Evolutionary conservation across 2,888 invertebrate genomes (phyloP), one percentile per base, ranked within the genome.

Genomic region (Dynastes tityus): DNA sequence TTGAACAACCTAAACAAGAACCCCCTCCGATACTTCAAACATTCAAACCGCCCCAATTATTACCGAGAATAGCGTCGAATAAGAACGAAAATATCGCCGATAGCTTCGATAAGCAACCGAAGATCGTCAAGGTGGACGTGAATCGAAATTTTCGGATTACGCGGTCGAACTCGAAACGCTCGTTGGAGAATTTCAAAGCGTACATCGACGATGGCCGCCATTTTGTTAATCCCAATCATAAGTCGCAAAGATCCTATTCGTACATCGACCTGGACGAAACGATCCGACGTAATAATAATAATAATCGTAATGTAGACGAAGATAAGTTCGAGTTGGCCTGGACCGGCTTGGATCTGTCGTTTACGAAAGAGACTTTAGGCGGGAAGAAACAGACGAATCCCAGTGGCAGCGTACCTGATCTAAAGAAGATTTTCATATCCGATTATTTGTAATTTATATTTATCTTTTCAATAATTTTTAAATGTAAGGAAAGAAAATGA

Each of bases 391-490:
- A 73, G 11, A 53, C 45, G n/a, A 73, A 45, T 58, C 16, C 73
- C 40, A 73, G 73, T 13, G 90, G 90, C 1, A 91, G 90, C 75
- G 91, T 89, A 58, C 91, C 91, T 2, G 91, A 91, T 85, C 89
- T 91, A 78, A 91, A 91, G 81, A 91, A 90, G 84, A 89, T 91
- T 61, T 91, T 91, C 82, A 90, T 91, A 80, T 90, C 91, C 0
- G 89, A 89, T 76, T 89, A 89, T 80, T 87, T 90, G 71, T 90
- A 81, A 85, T 82, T 70, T 49, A 22, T 27, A 45, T 71, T 58
- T 71, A 53, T 45, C 58, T 67, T 37, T 67, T 67, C 22, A 61
- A 29, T 61, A 29, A 27, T 27, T 45, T 8, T 45, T 45, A 45
- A 8, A 45, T 45, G 11, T 45, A 45, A 45, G 8, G 8, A 45